Percentiles rank a stretch among this genome's conserved stretches.
Conservation (phyloP, 2,113 vertebrate genomes). For the Macaca fascicularis region T2T-MFA8v1.1 NC_088380.1:160525501-160526000, state of each 20-base stretch:
- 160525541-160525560: neutral
- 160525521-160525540: neutral
- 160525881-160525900: neutral
- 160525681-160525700: neutral
- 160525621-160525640: neutral
- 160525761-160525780: neutral
- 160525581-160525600: neutral
- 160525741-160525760: neutral
- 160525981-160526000: neutral
- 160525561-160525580: neutral
- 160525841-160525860: neutral
- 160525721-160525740: neutral
- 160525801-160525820: neutral
- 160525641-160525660: neutral
- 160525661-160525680: neutral
- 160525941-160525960: neutral
- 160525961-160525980: neutral
- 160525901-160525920: neutral
- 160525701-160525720: neutral
- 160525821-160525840: neutral
- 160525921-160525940: neutral
- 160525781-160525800: neutral
- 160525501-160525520: neutral
- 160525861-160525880: neutral
- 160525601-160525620: neutral